phyloP scores from a whole-genome alignment of 1,140 invertebrate species.

The Chionoecetes opilio region DNA sequence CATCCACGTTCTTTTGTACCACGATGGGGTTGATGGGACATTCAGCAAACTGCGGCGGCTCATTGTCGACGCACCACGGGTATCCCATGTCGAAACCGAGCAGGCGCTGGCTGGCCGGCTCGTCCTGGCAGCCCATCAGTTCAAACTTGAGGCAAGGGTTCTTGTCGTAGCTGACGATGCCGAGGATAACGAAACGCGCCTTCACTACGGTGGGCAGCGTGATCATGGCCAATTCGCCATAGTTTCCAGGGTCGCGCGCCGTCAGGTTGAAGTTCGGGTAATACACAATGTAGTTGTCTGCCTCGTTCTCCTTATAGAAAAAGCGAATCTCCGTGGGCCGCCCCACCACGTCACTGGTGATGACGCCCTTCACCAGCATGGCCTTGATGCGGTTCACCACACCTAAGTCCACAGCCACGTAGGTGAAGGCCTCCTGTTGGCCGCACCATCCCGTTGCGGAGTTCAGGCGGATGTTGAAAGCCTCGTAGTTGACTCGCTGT shows the following conservation, averaged over 20 bases:
- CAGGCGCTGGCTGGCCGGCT: slow-evolving; percentile 89
- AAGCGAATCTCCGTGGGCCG: slow-evolving; percentile 97
- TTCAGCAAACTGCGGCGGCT: slow-evolving; percentile 97
- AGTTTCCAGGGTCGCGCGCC: slow-evolving; percentile 96
- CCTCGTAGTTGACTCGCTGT: slow-evolving; percentile 95
- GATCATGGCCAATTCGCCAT: slow-evolving; percentile 97
- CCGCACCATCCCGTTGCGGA: slow-evolving; percentile 98
- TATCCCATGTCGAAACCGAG: slow-evolving; percentile 97
- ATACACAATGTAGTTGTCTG: slow-evolving; percentile 97
- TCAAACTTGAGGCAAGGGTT: slow-evolving; percentile 98
- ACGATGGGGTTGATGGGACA: slow-evolving; percentile 96
- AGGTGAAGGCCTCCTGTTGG: slow-evolving; percentile 96
- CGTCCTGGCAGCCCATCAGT: slow-evolving; percentile 95
- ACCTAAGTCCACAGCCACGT: slow-evolving; percentile 96
- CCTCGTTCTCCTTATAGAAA: slow-evolving; percentile 97
- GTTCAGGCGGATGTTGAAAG: slow-evolving; percentile 94
- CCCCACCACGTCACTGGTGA: slow-evolving; percentile 97
- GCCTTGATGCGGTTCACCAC: slow-evolving; percentile 94
- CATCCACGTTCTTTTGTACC: slow-evolving; percentile 93
- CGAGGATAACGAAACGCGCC: slow-evolving; percentile 95
- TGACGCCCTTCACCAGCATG: slow-evolving; percentile 95
- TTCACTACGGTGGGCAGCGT: slow-evolving; percentile 96
- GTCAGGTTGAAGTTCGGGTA: slow-evolving; percentile 98
- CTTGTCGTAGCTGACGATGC: slow-evolving; percentile 97
- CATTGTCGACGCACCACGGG: slow-evolving; percentile 97